Base-by-base conservation (phyloP, 2,113 vertebrate genomes). In the Jacana jacana region DNA sequence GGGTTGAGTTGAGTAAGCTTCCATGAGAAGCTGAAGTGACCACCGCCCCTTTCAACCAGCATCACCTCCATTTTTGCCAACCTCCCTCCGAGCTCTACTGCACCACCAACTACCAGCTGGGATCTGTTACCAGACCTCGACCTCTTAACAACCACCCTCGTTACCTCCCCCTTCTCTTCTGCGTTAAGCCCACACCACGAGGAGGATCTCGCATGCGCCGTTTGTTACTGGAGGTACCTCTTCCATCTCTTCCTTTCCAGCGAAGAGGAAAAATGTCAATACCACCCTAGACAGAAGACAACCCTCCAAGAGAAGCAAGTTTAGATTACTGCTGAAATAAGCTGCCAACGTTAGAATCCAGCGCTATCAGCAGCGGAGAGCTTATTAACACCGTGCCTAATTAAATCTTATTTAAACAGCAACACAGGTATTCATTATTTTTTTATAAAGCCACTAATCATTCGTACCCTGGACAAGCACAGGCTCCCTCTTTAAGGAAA, bases 321-420 rank as follows among this genome's bases (percentile, higher is more conserved):
- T 81, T 71, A 91, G 82, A 81, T 91, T 77, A 73, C 81, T 42
- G 79, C 76, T 93, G 89, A 85, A 96, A 91, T 69, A 86, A 84
- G 85, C 86, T 24, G 72, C 79, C 80, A 69, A 7, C 11, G 42
- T 68, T 88, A 64, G 72, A 91, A 91, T 72, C 81, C 71, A 27
- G 10, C 28, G 48, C 48, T 76, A 49, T 31, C 90, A 86, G 55
- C 78, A 39, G 82, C 51, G 42, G 71, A 86, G 72, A 88, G 83
- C 39, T 91, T 81, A 88, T 90, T 93, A 95, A 84, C 86, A 68
- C 39, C 20, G 28, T 18, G 68, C 88, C 85, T 73, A 80, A 70
- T 93, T 89, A 82, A 94, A 88, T 88, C 85, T 87, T 93, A 88
- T 86, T 96, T 96, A 88, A 81, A 95, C 79, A 40, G 76, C 84